Conservation (phyloP, 2,888 invertebrate genomes). For the Camptogramma bilineatum region DNA sequence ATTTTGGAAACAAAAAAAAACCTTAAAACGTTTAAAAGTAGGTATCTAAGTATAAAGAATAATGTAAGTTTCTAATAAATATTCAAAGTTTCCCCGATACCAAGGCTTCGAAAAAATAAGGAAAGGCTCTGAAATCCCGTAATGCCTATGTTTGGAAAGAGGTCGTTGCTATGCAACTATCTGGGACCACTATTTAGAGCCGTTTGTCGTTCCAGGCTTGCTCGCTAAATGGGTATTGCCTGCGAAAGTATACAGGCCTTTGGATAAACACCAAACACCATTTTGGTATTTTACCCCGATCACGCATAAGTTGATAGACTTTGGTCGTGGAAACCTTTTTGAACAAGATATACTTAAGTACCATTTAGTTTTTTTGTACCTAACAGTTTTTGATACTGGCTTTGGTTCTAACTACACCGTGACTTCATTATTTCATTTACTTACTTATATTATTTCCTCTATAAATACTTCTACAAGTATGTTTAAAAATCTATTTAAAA, state of each 20-base stretch:
- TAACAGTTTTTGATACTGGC: not conserved
- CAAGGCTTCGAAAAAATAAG: slow-evolving; percentile 20
- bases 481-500: too few relatives aligned
- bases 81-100: slow-evolving; percentile 20
- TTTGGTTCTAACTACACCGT: too few relatives aligned
- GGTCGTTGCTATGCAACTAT: slow-evolving; percentile 31
- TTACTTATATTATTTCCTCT: too few relatives aligned
- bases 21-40: too few relatives aligned
- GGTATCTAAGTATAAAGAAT: not conserved
- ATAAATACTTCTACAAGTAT: too few relatives aligned
- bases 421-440: too few relatives aligned
- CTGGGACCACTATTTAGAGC: slow-evolving; percentile 10
- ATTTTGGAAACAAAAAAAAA: too few relatives aligned
- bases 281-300: not conserved
- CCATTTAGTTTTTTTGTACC: not conserved
- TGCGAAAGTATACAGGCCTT: not conserved
- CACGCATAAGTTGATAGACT: not conserved
- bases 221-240: slow-evolving; percentile 24
- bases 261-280: slow-evolving; percentile 1
- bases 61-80: slow-evolving; percentile 14
- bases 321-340: not conserved
- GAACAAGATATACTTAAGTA: not conserved
- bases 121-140: slow-evolving; percentile 16
- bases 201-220: slow-evolving; percentile 15
- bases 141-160: slow-evolving; percentile 26